A percentile compares a stretch with the other conserved stretches of the same genome.
Evolutionary conservation across 1,140 invertebrate species (phyloP).

Genomic region (Drosophila asahinai): DNA sequence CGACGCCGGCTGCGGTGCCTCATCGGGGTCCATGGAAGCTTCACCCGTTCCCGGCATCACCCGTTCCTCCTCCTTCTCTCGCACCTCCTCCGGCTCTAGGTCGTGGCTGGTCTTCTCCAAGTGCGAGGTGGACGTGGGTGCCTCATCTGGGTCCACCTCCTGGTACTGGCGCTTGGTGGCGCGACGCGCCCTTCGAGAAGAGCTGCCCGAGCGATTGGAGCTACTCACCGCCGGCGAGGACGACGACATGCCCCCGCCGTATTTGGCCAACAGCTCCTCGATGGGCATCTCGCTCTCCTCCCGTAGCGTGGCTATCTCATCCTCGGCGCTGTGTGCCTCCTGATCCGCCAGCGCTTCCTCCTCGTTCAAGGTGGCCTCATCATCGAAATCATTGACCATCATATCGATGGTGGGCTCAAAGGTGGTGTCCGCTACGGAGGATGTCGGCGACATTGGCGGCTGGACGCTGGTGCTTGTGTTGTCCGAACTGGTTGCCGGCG

Average conservation of each 20-base stretch:
- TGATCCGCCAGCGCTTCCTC: conserved; percentile 96
- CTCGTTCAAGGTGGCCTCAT: conserved; percentile 97
- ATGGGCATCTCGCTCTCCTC: conserved; percentile 97
- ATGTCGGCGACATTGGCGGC: conserved; percentile 61
- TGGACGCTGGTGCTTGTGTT: conserved; percentile 45
- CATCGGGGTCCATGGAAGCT: conserved; percentile 10
- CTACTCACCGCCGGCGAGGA: conserved; percentile 27
- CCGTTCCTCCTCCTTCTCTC: neutral
- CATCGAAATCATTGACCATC: conserved; percentile 98
- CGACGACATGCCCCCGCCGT: conserved; percentile 51
- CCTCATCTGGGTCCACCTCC: conserved; percentile 29
- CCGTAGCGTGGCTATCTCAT: conserved; percentile 95
- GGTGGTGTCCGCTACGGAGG: conserved; percentile 72
- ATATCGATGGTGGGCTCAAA: conserved; percentile 92
- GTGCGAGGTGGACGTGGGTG: conserved; percentile 4
- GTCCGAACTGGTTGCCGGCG: conserved; percentile 50
- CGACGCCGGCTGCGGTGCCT: neutral
- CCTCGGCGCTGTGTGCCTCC: conserved; percentile 91
- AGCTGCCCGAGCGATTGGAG: conserved; percentile 29
- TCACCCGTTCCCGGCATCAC: conserved; percentile 5
- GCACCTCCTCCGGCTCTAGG: neutral
- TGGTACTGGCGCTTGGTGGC: conserved; percentile 49
- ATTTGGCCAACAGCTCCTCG: conserved; percentile 92
- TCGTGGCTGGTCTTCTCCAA: conserved; percentile 1
- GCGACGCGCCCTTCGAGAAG: conserved; percentile 28